These are phyloP conservation scores for Choristoneura fumiferana DNA, from an alignment of 1,140 invertebrate genomes.

Conservation along the genomic window DNA sequence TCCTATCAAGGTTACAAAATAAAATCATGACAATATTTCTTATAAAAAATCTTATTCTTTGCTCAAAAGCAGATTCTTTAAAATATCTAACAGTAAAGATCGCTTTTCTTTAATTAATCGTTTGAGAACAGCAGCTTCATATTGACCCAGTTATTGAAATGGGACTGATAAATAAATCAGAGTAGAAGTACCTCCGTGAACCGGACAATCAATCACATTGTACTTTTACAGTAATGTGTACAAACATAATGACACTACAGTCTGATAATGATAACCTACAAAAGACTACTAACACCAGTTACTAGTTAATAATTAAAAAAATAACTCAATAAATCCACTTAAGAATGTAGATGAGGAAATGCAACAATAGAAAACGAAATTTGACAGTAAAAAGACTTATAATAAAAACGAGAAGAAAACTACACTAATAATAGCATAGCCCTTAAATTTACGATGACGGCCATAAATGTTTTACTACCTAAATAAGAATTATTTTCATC, in stretches of 20 bases:
- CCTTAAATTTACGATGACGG: constrained; percentile 6
- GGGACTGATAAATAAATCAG: constrained; percentile 11
- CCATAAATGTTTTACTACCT: constrained; percentile 16
- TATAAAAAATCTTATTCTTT: too few species aligned
- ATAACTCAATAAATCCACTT: too few species aligned
- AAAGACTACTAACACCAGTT: too few species aligned
- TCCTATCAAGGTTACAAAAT: too few species aligned
- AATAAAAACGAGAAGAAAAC: neutral
- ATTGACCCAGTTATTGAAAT: constrained; percentile 12
- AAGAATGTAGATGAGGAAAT: too few species aligned
- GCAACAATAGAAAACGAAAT: neutral
- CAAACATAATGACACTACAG: neutral
- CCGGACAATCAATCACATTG: neutral
- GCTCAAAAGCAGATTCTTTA: neutral
- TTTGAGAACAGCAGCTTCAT: neutral
- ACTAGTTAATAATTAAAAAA: too few species aligned
- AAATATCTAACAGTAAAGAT: neutral
- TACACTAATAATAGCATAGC: neutral
- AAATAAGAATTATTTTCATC: constrained; percentile 17
- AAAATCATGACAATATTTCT: too few species aligned
- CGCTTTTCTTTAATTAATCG: constrained; percentile 17
- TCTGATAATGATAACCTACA: neutral
- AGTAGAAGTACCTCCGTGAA: constrained; percentile 5
- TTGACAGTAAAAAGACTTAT: neutral
- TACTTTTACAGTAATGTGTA: constrained; percentile 2